Conservation (phyloP, 2,888 invertebrate species). For the Diarsia brunnea region DNA sequence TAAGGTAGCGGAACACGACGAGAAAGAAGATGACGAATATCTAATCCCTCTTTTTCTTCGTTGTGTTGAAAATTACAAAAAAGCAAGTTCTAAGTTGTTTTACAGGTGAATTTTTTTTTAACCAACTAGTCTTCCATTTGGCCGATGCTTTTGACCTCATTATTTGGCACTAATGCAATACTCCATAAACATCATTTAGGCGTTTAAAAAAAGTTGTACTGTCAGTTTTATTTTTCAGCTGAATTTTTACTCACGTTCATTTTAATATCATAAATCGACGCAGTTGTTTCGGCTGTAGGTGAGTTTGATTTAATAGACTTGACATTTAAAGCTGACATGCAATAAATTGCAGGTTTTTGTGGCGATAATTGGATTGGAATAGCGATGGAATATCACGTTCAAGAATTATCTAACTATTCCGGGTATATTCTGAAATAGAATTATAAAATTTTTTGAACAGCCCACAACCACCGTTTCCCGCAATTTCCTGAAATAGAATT, state of each 20-base stretch:
- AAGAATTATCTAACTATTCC: background rate
- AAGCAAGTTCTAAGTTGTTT: background rate
- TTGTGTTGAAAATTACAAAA: too few species aligned
- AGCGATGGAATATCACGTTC: background rate
- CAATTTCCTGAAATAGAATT: background rate
- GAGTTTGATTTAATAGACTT: constrained; percentile 58
- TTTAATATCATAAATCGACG: constrained; percentile 53
- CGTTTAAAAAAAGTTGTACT: constrained; percentile 6
- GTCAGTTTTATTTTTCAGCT: constrained; percentile 41
- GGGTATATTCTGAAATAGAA: background rate
- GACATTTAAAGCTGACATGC: constrained; percentile 41
- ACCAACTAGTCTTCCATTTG: background rate
- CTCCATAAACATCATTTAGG: background rate
- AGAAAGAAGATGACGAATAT: background rate
- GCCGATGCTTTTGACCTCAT: background rate
- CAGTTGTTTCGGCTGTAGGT: constrained; percentile 44
- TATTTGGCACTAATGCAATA: background rate
- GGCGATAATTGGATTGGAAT: constrained; percentile 29
- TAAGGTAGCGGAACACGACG: background rate
- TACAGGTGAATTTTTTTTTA: background rate
- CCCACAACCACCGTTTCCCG: background rate
- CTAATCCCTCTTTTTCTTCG: background rate
- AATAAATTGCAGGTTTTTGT: constrained; percentile 31
- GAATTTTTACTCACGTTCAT: constrained; percentile 33
- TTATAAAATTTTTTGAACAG: background rate